Base-by-base conservation (phyloP, 2,113 vertebrate genomes). In the Malurus alboscapulatus region DNA sequence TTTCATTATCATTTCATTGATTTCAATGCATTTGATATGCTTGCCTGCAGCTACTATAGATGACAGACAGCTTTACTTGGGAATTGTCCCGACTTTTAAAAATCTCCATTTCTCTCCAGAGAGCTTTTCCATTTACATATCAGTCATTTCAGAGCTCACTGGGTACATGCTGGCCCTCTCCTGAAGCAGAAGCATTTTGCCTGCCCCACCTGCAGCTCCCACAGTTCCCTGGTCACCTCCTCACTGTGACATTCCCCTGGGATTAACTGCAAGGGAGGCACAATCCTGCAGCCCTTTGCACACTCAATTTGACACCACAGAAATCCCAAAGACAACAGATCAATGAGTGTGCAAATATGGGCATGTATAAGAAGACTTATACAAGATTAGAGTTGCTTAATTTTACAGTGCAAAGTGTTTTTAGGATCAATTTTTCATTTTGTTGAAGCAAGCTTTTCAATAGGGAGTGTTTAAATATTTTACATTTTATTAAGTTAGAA, bases 1-100 rank as follows among this genome's bases (percentile, higher is more conserved):
- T 82, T 81, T 92, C 59, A 86, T 78, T 71, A 77, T 65, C 83
- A 62, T 74, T 78, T 61, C 67, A 91, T 53, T 82, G 68, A 87
- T 82, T 81, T 74, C 77, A 84, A 48, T 34, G 87, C 54, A 86
- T 93, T 95, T 85, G 71, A 93, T 84, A 86, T 51, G 59, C 32
- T 72, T 29, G 88, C 73, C 92, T 73, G 66, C 34, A 90, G 94
- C 92, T 79, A 93, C 61, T 26, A 63, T 5, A 78, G 73, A 57
- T 62, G 87, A 85, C 32, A 62, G 89, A 80, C 47, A 62, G 59
- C 68, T 90, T 87, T 90, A 81, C 67, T 90, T 88, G 59, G 82
- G 90, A 95, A 94, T 51, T 73, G 55, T 93, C 83, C 67, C 0
- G 2, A 81, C 75, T 86, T 84, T 32, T 34, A 45, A 84, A 90